Conservation (phyloP, 2,888 invertebrate species). For the Toxonevra muliebris region DNA sequence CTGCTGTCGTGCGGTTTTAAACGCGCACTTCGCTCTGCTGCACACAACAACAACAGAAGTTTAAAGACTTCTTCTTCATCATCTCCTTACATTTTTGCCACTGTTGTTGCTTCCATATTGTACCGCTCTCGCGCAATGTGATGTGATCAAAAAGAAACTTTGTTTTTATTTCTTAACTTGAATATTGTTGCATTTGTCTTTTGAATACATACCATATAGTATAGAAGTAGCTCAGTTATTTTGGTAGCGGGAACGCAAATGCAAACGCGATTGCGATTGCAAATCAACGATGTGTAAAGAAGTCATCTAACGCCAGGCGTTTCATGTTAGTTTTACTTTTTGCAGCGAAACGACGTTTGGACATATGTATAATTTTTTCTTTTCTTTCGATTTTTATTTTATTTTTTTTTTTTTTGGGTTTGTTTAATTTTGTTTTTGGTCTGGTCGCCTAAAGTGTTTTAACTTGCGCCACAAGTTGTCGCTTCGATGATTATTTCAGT, state of each 20-base stretch:
- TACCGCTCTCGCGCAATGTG: slow-evolving; percentile 15
- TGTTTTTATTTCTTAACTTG: slow-evolving; percentile 1
- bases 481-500: slow-evolving; percentile 32
- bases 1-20: slow-evolving; percentile 19
- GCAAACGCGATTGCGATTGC: background rate
- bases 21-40: slow-evolving; percentile 36
- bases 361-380: too few species aligned
- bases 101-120: slow-evolving; percentile 15
- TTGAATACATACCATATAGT: background rate
- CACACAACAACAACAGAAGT: slow-evolving; percentile 30
- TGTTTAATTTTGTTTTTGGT: too few species aligned
- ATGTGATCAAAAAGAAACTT: slow-evolving; percentile 27
- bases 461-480: slow-evolving; percentile 27
- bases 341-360: slow-evolving; percentile 1
- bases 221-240: background rate
- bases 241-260: background rate
- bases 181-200: slow-evolving; percentile 25
- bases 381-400: too few species aligned
- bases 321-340: slow-evolving; percentile 20
- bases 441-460: slow-evolving; percentile 29
- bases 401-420: too few species aligned
- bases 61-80: slow-evolving; percentile 22
- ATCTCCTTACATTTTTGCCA: slow-evolving; percentile 16
- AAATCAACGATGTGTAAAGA: slow-evolving; percentile 33
- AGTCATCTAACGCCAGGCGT: slow-evolving; percentile 31